Base-by-base conservation (phyloP, 2,888 invertebrate species). In the Merodon equestris region DNA sequence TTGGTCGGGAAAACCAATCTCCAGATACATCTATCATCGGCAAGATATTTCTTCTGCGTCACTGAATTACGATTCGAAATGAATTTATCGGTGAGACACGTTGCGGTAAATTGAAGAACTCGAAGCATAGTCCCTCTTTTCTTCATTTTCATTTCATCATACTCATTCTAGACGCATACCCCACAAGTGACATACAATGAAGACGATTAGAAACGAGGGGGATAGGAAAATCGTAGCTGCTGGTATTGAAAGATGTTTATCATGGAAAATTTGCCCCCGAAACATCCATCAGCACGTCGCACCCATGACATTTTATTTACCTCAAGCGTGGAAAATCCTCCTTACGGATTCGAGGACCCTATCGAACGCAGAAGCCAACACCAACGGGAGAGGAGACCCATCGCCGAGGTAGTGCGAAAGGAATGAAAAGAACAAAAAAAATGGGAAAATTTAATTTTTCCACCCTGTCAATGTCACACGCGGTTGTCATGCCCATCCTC, bases 221-320 rank as follows among this genome's bases (percentile, higher is more conserved):
- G n/a, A n/a, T n/a, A 27, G 7, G 7, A 42, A 9, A 18, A 61
- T 14, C 17, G 40, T 67, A 60, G 42, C 56, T 57, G 68, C 63
- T 58, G 77, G 17, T 77, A 66, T 54, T 75, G 75, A 72, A 77
- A 73, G 67, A 77, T 68, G 61, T 77, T 68, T 77, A 73, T 77
- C 77, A 67, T 61, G 12, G 36, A 63, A 73, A 73, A 77, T 68
- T 56, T 73, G 67, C 73, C 67, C 67, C 67, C 57, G 67, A 77
- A 68, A 68, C 77, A 73, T 73, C 58, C 67, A 77, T 77, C 73
- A 73, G 77, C 77, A 77, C 67, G 77, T 68, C 77, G 48, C 73
- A 73, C 73, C 77, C 73, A 79, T 64, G 74, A 79, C 79, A 70
- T 79, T 74, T 74, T 79, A 74, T 74, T 79, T 79, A 79, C 79